Evolutionary conservation across 2,797 vertebrate species (phyloP).

Genomic region (Potorous gilbertii): DNA sequence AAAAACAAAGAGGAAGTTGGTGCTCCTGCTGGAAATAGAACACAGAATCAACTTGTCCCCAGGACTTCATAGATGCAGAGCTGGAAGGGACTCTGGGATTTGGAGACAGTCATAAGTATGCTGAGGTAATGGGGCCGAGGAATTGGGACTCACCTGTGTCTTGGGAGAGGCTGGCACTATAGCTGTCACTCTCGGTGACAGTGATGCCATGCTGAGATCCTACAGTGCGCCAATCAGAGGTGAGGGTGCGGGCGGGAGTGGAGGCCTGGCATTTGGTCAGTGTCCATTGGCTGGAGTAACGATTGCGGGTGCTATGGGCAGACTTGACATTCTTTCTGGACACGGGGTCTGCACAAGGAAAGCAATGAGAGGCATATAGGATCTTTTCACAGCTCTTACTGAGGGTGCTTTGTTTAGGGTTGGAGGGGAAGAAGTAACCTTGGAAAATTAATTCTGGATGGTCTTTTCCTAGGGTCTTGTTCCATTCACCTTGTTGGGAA

Average conservation of each 20-base stretch:
- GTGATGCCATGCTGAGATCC: slow-evolving; percentile 98
- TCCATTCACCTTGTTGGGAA: neutral
- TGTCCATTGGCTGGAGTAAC: slow-evolving; percentile 99
- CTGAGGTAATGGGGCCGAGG: neutral
- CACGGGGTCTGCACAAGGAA: slow-evolving; percentile 90
- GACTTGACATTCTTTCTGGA: slow-evolving; percentile 98
- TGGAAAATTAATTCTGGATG: neutral
- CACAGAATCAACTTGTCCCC: neutral
- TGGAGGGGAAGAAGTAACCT: neutral
- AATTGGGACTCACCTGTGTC: slow-evolving; percentile 90
- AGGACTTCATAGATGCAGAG: neutral
- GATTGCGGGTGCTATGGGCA: slow-evolving; percentile 95
- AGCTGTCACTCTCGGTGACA: slow-evolving; percentile 98
- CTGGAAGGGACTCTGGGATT: neutral
- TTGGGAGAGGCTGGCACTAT: slow-evolving; percentile 98
- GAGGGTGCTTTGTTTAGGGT: neutral
- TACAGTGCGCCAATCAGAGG: slow-evolving; percentile 97
- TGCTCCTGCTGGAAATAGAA: neutral
- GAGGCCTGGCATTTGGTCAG: slow-evolving; percentile 98
- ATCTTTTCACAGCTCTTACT: neutral
- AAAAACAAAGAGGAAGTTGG: neutral
- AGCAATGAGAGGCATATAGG: neutral
- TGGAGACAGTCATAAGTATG: neutral
- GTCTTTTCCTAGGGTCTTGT: neutral
- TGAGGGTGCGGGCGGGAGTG: slow-evolving; percentile 95